Evolutionary conservation across 2,113 vertebrate species (phyloP), one percentile per base, ranked within the genome.

Genomic region (Asarcornis scutulata): DNA sequence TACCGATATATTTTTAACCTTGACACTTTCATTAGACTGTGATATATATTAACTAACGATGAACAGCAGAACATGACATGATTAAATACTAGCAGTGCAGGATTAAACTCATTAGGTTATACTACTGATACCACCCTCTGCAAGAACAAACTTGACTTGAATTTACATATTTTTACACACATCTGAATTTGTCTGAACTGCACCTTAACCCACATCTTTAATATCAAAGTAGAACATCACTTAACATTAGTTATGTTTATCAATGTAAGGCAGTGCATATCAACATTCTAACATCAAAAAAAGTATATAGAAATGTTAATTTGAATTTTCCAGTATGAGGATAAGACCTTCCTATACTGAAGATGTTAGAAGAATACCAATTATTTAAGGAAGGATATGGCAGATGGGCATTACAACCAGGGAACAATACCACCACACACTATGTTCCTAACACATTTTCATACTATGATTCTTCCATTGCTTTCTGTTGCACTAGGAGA

Each of bases 1-100:
- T 82, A 72, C 21, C 0, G 7, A 56, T 60, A 89, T 83, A 97
- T 93, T 97, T 97, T 97, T 96, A 96, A 96, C 63, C 78, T 79
- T 96, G 93, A 96, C 80, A 96, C 88, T 94, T 94, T 93, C 93
- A 97, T 97, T 98, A 96, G 89, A 93, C 76, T 79, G 69, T 91
- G 75, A 75, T 88, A 73, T 60, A 83, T 40, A 97, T 97, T 97
- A 96, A 96, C 67, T 72, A 94, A 94, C 22, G 42, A 48, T 85
- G 74, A 96, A 77, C 93, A 97, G 93, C 48, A 86, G 91, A 96
- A 90, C 66, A 81, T 23, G 93, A 84, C 68, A 96, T 96, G 91
- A 96, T 96, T 92, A 94, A 97, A 83, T 68, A 96, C 64, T 29
- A 89, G 69, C 60, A 92, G 88, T 66, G 71, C 55, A 91, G 62